A percentile compares a stretch with the other conserved stretches of the same genome.
Evolutionary conservation across 2,888 invertebrate genomes (phyloP).

Genomic region (Troglohyphantes excavatus): DNA sequence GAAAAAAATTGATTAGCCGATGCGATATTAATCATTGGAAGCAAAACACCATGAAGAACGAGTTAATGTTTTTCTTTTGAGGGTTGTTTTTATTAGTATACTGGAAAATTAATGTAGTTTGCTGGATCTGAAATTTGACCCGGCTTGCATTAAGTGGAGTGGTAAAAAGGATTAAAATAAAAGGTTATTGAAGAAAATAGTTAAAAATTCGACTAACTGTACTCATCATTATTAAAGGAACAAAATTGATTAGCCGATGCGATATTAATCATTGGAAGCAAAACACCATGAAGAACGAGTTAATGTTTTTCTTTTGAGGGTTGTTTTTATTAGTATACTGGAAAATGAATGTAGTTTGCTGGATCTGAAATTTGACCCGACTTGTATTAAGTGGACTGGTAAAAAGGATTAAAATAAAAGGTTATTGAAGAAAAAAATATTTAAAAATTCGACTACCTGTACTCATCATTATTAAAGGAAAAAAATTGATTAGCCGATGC

Average conservation of each 20-base stretch:
- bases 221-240: not conserved
- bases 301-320: conserved; percentile 19
- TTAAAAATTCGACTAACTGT: too few relatives aligned
- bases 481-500: conserved; percentile 61
- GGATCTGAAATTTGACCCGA: too few relatives aligned
- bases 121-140: too few relatives aligned
- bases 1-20: conserved; percentile 56
- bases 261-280: conserved; percentile 50
- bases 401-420: not conserved
- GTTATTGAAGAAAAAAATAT: not conserved
- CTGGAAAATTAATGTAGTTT: not conserved
- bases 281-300: conserved; percentile 20
- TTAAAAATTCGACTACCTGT: not conserved
- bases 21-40: conserved; percentile 37
- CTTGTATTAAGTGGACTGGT: too few relatives aligned
- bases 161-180: not conserved
- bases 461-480: conserved; percentile 12
- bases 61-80: conserved; percentile 19
- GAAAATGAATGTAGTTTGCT: not conserved
- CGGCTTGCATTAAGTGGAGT: too few relatives aligned
- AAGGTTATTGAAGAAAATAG: not conserved
- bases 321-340: not conserved
- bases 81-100: not conserved
- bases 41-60: conserved; percentile 36
- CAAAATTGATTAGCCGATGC: conserved; percentile 60